Percentiles rank a stretch among this genome's conserved stretches.
These are phyloP conservation scores for Eueides isabella DNA, from an alignment of 1,140 invertebrate species.

Conservation along the genomic window DNA sequence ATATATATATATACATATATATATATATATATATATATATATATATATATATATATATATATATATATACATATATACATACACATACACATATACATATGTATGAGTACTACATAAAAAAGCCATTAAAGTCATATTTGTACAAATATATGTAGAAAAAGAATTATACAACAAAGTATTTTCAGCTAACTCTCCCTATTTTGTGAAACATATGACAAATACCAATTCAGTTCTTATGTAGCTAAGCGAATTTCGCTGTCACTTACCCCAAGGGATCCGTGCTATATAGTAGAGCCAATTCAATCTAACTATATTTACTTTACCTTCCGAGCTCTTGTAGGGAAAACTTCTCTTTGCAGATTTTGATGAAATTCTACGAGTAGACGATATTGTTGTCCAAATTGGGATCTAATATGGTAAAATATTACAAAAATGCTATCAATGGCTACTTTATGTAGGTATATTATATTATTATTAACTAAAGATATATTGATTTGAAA, in stretches of 20 bases:
- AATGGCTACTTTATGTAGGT: too few relatives aligned
- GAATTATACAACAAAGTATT: background rate
- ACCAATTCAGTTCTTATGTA: conserved; percentile 6
- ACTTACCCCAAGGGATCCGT: conserved; percentile 10
- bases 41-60: too few relatives aligned
- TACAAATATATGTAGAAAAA: background rate
- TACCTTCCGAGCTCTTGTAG: conserved; percentile 6
- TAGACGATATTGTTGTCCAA: background rate
- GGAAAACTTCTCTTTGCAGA: background rate
- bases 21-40: too few relatives aligned
- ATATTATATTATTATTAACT: too few relatives aligned
- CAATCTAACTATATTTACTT: conserved; percentile 26
- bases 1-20: too few relatives aligned
- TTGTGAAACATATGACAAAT: background rate
- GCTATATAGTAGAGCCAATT: conserved; percentile 11
- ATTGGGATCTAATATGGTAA: background rate
- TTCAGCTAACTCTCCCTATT: background rate
- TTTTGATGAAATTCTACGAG: background rate
- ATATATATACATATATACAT: too few relatives aligned
- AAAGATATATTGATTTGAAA: too few relatives aligned
- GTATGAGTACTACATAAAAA: too few relatives aligned
- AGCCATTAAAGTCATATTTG: background rate
- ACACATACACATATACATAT: too few relatives aligned
- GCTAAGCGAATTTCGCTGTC: conserved; percentile 26
- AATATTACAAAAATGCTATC: background rate